Evolutionary conservation across 2,888 invertebrate species (phyloP), one percentile per base, ranked within the genome.

Genomic region (Nasonovia ribisnigri): DNA sequence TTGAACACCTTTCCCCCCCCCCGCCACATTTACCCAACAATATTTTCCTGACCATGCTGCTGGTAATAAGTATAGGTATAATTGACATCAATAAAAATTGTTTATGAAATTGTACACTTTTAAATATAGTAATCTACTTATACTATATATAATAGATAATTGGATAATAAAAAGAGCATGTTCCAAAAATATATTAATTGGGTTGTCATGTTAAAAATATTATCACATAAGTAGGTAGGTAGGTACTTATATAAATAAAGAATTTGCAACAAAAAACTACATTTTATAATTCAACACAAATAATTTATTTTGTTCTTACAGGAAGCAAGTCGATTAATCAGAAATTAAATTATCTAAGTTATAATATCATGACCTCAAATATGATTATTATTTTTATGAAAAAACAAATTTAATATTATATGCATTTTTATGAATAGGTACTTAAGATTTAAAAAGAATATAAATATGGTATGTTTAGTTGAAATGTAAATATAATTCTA

Each of bases 311-410:
- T 90, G 6, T 51, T 26, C 36, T 36, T 67, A 26, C 77, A 48
- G 13, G 26, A 48, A 26, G 48, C 77, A 90, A 43, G 84, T 90
- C 42, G 26, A 84, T 84, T 84, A 48, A 84, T 84, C 42, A 3
- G 3, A 54, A 84, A 91, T 84, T 91, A 84, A 51, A 51, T 29
- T 29, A 29, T 42, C 3, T 42, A 48, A 90, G 51, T 51, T 77
- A 84, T 77, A 43, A 84, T 51, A 8, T 51, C 90, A 84, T 84
- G 90, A 84, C 90, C 90, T 91, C 77, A 84, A 91, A 54, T 77
- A 48, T 54, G 16, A 54, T 43, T 42, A 26, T 16, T 86, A 16
- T 86, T 86, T 36, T 46, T 36, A 29, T 51, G 3, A 42, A 29
- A 13, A 51, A 84, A 20, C 16, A 29, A 77, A 42, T 46, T 48